Percentiles rank a stretch among this genome's conserved stretches.
Conservation (phyloP, 2,113 vertebrate species). For the Lagopus muta region DNA sequence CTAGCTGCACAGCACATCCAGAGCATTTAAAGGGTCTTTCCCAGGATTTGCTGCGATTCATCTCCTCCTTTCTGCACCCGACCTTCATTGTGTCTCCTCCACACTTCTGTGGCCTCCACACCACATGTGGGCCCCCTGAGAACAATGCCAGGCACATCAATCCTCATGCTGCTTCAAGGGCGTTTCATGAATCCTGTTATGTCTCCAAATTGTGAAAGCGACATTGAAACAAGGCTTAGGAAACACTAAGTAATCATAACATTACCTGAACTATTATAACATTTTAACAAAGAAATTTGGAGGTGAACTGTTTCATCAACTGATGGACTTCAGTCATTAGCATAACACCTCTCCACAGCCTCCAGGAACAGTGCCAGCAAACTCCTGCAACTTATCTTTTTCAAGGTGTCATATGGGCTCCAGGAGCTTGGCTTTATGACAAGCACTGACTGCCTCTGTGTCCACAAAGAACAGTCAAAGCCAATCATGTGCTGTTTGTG, state of each 20-base stretch:
- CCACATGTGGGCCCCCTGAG: fast-evolving
- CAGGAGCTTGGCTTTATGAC: neutral
- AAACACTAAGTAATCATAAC: neutral
- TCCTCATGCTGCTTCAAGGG: fast-evolving
- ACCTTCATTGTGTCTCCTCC: neutral
- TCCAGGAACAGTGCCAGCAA: neutral
- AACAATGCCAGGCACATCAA: neutral
- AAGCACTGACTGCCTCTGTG: neutral
- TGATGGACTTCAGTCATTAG: neutral
- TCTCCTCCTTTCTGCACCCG: fast-evolving
- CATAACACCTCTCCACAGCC: neutral
- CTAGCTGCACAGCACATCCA: neutral
- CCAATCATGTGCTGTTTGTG: neutral
- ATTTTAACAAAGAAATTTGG: neutral
- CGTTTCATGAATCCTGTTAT: too few relatives aligned
- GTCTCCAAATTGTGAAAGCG: neutral
- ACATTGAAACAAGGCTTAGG: neutral
- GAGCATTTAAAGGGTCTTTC: neutral
- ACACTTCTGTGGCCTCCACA: fast-evolving
- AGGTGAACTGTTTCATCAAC: neutral
- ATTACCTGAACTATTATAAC: neutral
- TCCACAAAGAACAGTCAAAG: neutral
- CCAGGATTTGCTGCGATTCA: neutral
- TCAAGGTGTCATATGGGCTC: neutral
- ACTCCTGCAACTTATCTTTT: neutral